phyloP scores from a whole-genome alignment of 2,113 vertebrate species.

The Balaeniceps rex region DNA sequence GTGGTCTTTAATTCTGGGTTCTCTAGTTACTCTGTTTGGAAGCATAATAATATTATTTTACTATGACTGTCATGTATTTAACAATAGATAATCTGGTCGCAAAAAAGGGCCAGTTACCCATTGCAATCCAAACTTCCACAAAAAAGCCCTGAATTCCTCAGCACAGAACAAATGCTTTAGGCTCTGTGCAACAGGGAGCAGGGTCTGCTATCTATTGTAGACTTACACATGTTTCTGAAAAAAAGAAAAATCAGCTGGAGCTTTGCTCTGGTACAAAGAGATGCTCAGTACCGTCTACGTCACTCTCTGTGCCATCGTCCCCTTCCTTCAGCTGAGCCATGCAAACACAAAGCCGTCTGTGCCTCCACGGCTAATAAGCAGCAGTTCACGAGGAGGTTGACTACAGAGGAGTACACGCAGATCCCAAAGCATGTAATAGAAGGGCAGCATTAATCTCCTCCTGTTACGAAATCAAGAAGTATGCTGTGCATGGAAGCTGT shows the following conservation, averaged over 20 bases:
- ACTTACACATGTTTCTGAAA: background rate
- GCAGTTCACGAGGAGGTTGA: constrained; percentile 34
- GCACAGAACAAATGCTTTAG: background rate
- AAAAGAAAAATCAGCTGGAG: background rate
- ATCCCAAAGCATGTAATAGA: constrained; percentile 47
- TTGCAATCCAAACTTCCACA: background rate
- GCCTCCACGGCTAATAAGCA: constrained; percentile 16
- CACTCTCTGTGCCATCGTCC: constrained; percentile 22
- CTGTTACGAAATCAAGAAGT: constrained; percentile 23
- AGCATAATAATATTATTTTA: background rate
- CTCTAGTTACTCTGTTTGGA: background rate
- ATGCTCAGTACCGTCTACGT: background rate
- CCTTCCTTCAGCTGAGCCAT: background rate
- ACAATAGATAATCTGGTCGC: background rate
- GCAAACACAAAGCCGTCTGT: constrained; percentile 55
- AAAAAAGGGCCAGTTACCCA: background rate
- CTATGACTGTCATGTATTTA: background rate
- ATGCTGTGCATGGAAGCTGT: background rate
- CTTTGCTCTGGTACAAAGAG: constrained; percentile 13
- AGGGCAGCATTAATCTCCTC: constrained; percentile 48
- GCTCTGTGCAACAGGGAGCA: background rate
- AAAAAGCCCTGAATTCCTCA: background rate
- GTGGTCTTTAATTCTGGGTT: background rate
- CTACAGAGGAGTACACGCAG: constrained; percentile 43
- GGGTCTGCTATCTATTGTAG: background rate